Evolutionary conservation across 64 coral and sea anemone genomes (phyloP), one percentile per base, ranked within the genome.

Genomic region (Actinia equina): DNA sequence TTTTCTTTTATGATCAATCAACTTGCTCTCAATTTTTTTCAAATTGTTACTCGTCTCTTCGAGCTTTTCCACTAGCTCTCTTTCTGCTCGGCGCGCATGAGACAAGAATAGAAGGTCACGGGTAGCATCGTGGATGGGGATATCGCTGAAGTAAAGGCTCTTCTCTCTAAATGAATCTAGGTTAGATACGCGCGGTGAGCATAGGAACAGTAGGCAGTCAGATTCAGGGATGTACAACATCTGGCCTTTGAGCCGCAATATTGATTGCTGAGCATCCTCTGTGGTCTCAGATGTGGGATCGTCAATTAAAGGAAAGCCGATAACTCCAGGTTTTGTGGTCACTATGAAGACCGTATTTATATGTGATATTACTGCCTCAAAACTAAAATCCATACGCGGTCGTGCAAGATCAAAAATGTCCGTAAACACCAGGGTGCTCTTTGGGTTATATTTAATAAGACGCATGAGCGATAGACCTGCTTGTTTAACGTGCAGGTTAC

Each of bases 41-140:
- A 99, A 77, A 71, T 99, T 95, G 88, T 99, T 99, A 44, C 97
- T 99, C 0, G 97, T 99, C 79, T 99, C 97, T 49, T 99, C 97
- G 5, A 99, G 67, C 74, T 93, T 89, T 71, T 99, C 97, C 15
- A 99, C 97, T 2, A 99, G 79, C 20, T 99, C 97, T 16, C 97
- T 83, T 58, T 99, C 97, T 0, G 97, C 93, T 83, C 97, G 71
- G 41, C 97, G 87, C 19, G 93, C 93, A 52, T 99, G 97, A n/a
- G 97, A 88, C 93, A 99, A 93, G 42, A 99, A 99, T 23, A 99
- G 86, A 1, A 99, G 85, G 71, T 99, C 97, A 19, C 97, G 86
- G 22, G 97, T 99, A 0, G 97, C 93, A 85, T 99, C 97, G 56
- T 99, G 97, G 42, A 99, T 46, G 0, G 97, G 97, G 41, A 99